phyloP scores from a whole-genome alignment of 1,140 invertebrate species.

The Pantala flavescens region DNA sequence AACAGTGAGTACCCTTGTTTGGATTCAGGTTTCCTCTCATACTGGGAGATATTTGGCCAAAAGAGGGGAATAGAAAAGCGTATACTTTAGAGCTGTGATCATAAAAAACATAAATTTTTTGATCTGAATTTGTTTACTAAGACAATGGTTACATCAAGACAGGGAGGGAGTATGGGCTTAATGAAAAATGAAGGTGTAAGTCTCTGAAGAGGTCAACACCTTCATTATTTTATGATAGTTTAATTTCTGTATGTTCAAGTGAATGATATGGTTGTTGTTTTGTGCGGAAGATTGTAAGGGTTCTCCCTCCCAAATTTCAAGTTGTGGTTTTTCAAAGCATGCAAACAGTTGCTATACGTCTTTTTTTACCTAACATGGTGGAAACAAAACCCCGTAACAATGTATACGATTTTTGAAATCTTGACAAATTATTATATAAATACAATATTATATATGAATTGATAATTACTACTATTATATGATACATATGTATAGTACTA shows the following conservation, averaged over 20 bases:
- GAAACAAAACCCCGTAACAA: conserved; percentile 9
- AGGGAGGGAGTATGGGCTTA: background rate
- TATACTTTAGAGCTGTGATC: conserved; percentile 9
- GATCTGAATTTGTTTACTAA: background rate
- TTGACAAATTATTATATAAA: conserved; percentile 11
- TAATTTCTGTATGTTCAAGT: background rate
- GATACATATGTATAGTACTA: conserved; percentile 3
- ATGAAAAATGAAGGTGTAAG: background rate
- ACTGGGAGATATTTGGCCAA: background rate
- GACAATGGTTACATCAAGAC: background rate
- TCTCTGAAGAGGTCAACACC: too few relatives aligned
- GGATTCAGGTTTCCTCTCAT: background rate
- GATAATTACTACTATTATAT: background rate
- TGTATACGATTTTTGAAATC: conserved; percentile 10
- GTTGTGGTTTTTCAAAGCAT: background rate
- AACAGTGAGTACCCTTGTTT: background rate
- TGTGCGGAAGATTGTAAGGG: background rate
- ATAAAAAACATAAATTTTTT: background rate
- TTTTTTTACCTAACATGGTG: conserved; percentile 4
- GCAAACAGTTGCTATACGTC: conserved; percentile 3
- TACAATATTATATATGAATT: conserved; percentile 11
- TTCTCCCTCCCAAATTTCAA: background rate
- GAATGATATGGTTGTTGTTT: background rate
- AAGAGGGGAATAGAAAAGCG: background rate
- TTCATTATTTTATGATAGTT: background rate